A percentile compares a stretch with the other conserved stretches of the same genome.
These are phyloP conservation scores for Willisornis vidua DNA, from an alignment of 2,113 vertebrate species.

Conservation along the genomic window DNA sequence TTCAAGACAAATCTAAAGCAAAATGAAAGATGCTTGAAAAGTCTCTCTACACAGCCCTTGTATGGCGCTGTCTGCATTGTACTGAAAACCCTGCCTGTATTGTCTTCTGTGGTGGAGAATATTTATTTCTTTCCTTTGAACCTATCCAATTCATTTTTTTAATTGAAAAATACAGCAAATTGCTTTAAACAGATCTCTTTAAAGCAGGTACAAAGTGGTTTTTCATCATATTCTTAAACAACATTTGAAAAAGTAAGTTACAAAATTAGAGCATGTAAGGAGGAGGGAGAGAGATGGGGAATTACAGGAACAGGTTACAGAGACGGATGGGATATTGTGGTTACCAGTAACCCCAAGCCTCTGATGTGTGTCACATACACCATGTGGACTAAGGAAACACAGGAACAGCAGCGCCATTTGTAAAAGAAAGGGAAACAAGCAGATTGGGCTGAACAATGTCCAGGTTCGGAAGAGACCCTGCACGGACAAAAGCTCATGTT, in stretches of 20 bases:
- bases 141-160: background rate
- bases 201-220: background rate
- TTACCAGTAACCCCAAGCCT: background rate
- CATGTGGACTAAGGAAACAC: rapidly evolving
- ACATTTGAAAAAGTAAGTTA: background rate
- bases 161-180: background rate
- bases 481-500: background rate
- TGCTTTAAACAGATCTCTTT: background rate
- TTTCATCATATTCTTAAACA: background rate
- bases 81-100: background rate
- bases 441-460: background rate
- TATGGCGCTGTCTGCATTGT: no score
- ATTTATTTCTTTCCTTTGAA: background rate
- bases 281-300: background rate
- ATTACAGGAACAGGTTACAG: background rate
- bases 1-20: background rate
- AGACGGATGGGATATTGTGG: background rate
- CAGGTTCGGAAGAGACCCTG: background rate
- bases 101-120: background rate
- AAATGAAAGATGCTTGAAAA: background rate
- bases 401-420: background rate
- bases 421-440: background rate
- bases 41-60: background rate
- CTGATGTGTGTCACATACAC: background rate
- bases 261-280: background rate